Evolutionary conservation across 2,797 vertebrate genomes (phyloP).

Genomic region (Mallotus villosus): DNA sequence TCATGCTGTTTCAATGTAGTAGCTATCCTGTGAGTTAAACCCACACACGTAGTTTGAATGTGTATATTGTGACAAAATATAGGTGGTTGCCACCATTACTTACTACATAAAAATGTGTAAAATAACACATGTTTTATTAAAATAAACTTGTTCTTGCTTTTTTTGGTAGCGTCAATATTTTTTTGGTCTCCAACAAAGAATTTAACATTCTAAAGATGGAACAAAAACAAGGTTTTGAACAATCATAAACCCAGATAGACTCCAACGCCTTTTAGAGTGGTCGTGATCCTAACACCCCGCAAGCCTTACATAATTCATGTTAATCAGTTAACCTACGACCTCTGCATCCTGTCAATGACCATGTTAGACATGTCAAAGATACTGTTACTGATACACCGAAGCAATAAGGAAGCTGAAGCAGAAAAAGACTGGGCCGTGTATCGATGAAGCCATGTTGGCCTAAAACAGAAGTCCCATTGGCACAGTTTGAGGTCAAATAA

Average conservation of each 20-base stretch:
- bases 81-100: neutral
- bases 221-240: neutral
- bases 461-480: neutral
- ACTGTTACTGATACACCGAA: neutral
- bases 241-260: neutral
- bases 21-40: neutral
- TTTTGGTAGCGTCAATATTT: neutral
- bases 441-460: slow-evolving; percentile 4
- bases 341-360: neutral
- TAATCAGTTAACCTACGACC: slow-evolving; percentile 8
- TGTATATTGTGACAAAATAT: too few relatives aligned
- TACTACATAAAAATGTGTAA: neutral
- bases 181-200: neutral
- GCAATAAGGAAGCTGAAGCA: neutral
- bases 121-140: neutral
- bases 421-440: neutral
- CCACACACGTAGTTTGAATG: too few relatives aligned
- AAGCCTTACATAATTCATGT: too few relatives aligned
- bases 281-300: neutral
- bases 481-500: neutral
- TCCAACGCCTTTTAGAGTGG: neutral
- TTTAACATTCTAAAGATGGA: neutral
- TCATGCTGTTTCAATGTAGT: neutral
- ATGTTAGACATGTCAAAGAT: neutral
- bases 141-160: neutral